Conservation (phyloP, 1,140 invertebrate species). For the Lordiphosa stackelbergi region DNA sequence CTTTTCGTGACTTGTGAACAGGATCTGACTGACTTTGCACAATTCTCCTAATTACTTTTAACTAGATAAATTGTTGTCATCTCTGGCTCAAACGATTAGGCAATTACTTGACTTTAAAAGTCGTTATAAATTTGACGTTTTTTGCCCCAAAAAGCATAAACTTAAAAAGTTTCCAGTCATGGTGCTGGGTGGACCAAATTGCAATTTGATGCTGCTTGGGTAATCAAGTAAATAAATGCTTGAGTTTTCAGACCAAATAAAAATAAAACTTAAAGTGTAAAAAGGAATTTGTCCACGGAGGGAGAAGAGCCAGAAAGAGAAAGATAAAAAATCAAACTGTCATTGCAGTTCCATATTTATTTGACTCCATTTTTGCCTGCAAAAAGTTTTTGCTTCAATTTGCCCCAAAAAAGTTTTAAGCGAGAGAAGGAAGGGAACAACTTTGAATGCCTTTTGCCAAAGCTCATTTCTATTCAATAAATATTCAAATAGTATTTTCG, state of each 20-base stretch:
- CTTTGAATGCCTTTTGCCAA: constrained; percentile 23
- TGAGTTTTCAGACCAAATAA: constrained; percentile 22
- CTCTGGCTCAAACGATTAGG: constrained; percentile 36
- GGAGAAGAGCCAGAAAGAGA: neutral
- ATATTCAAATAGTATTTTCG: constrained; percentile 26
- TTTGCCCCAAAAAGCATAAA: constrained; percentile 10
- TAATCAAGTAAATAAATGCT: constrained; percentile 39
- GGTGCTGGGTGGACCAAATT: constrained; percentile 10
- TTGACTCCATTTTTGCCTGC: constrained; percentile 3
- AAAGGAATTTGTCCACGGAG: constrained; percentile 21
- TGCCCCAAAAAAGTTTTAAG: constrained; percentile 12
- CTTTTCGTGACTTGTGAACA: constrained; percentile 1
- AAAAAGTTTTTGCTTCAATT: constrained; percentile 32
- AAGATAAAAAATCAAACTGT: constrained; percentile 29
- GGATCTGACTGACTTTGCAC: constrained; percentile 22
- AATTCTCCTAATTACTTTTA: constrained; percentile 22
- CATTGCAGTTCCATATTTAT: constrained; percentile 44
- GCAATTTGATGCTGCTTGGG: constrained; percentile 34
- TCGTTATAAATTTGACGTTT: constrained; percentile 10
- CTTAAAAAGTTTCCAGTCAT: constrained; percentile 35
- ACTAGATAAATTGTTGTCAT: constrained; percentile 24
- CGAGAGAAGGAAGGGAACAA: constrained; percentile 13
- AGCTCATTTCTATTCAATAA: constrained; percentile 47
- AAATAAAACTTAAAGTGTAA: constrained; percentile 37
- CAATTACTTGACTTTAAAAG: constrained; percentile 24